Conservation (phyloP, 2,113 vertebrate genomes). For the Marmota flaviventris region DNA sequence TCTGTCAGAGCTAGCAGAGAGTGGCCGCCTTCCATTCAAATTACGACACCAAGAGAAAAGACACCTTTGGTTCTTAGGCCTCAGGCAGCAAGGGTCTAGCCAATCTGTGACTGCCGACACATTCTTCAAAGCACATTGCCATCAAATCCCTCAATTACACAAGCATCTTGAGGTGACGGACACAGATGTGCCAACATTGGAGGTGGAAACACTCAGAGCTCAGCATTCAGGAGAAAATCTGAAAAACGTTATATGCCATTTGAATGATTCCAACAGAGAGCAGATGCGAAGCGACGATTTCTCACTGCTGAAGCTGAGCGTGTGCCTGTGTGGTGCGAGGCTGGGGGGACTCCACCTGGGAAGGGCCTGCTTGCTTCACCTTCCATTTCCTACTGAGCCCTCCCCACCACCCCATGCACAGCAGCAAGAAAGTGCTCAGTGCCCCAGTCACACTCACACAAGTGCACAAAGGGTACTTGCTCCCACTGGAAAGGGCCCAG, state of each 20-base stretch:
- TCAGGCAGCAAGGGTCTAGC: neutral
- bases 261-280: neutral
- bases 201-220: neutral
- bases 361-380: neutral
- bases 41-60: neutral
- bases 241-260: neutral
- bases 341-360: rapidly evolving
- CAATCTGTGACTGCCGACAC: neutral
- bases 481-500: too few species aligned
- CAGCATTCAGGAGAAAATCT: rapidly evolving
- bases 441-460: rapidly evolving
- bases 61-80: rapidly evolving
- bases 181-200: neutral
- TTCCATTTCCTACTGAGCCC: neutral
- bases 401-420: neutral
- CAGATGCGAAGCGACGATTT: rapidly evolving
- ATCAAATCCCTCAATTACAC: too few species aligned
- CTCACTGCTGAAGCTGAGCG: neutral
- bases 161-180: neutral
- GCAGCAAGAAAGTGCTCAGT: too few species aligned
- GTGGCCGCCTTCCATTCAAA: rapidly evolving
- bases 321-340: too few species aligned
- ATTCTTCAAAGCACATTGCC: neutral
- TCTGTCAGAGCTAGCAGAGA: neutral
- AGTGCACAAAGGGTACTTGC: neutral